Base-by-base conservation (phyloP, 2,888 invertebrate genomes). In the Nemoura dubitans region DNA sequence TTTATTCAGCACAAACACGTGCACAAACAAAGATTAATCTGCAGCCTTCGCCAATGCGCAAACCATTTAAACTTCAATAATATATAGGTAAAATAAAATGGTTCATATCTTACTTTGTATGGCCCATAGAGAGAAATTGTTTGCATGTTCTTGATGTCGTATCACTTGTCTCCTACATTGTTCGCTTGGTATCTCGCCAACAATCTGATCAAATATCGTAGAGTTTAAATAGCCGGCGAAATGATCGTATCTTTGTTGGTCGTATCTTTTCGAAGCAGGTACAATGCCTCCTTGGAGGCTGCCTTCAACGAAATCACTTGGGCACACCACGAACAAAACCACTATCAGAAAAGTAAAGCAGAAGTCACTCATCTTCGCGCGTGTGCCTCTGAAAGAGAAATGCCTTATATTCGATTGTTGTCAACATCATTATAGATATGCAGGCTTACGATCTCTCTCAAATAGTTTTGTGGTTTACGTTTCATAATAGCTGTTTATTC, bases 81-180 rank as follows among this genome's bases (percentile, higher is more conserved):
- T n/a, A n/a, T n/a, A n/a, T n/a, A n/a, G n/a, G n/a, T n/a, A n/a
- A n/a, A n/a, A n/a, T 59, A 16, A 36, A 59, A 59, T 21, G 59
- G n/a, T 59, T 59, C 59, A 59, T 59, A 59, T 59, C 84, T 59
- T 84, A 84, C 84, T 84, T 84, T 84, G 84, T 14, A 84, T 28
- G 27, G 84, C 84, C 84, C 84, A 84, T 0, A 84, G 84, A 0
- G 84, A 76, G 59, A 76, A 76, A 27, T 84, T 84, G 84, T 76
- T 59, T 26, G 28, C 84, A 21, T 28, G 26, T 27, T n/a, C 27
- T n/a, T 59, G n/a, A 10, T 76, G 28, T 14, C 27, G 27, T 27
- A 7, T 76, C 28, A 84, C 1, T 16, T 84, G 84, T 10, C 28
- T 27, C 26, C 14, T 21, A 28, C 84, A 84, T 76, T 28, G 84